Percentiles rank a stretch among this genome's conserved stretches.
Evolutionary conservation across 2,113 vertebrate genomes (phyloP).

Genomic region (Turnix velox): DNA sequence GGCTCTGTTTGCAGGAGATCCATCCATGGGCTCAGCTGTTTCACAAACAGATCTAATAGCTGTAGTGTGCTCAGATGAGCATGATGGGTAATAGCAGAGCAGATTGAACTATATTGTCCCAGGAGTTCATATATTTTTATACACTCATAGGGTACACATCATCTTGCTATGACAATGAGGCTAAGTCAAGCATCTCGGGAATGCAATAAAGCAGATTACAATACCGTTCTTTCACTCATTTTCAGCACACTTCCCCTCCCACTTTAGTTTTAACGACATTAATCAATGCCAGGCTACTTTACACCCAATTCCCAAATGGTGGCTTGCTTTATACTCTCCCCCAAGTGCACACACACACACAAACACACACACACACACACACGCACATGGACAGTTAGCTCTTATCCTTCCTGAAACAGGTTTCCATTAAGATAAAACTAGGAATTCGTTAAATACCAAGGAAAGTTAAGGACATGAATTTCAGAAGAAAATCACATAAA

Average conservation of each 20-base stretch:
- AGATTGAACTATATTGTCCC: conserved; percentile 68
- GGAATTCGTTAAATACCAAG: conserved; percentile 7
- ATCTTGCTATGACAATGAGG: conserved; percentile 66
- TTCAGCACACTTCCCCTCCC: conserved; percentile 46
- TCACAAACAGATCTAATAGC: conserved; percentile 65
- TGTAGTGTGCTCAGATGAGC: conserved; percentile 62
- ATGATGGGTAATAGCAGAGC: conserved; percentile 67
- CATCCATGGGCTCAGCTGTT: conserved; percentile 65
- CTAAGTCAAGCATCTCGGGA: conserved; percentile 63
- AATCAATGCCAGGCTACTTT: conserved; percentile 34
- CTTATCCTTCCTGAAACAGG: neutral
- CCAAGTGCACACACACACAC: no score
- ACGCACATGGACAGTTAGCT: neutral
- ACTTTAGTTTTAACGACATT: conserved; percentile 24
- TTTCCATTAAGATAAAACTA: neutral
- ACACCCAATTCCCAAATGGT: neutral
- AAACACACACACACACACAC: neutral
- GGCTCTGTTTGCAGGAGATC: conserved; percentile 31
- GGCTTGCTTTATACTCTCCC: neutral
- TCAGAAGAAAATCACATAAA: neutral
- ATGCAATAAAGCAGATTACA: conserved; percentile 67
- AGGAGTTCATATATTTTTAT: conserved; percentile 74
- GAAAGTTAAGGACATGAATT: neutral
- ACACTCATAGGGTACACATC: conserved; percentile 62
- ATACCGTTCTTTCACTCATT: conserved; percentile 54